Evolutionary conservation across 1,140 invertebrate genomes (phyloP).

Genomic region (Calliphora vicina): DNA sequence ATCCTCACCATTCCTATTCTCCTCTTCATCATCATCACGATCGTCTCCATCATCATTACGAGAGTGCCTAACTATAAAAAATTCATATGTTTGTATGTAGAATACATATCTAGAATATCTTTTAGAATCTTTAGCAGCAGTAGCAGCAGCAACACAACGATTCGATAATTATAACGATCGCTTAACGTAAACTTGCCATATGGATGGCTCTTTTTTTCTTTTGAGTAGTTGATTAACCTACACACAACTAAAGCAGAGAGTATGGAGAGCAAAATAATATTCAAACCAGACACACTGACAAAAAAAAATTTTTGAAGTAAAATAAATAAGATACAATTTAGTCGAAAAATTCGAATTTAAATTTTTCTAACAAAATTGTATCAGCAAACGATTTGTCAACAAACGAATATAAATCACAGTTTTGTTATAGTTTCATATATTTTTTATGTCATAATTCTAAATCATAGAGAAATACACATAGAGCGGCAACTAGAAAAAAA

Average conservation of each 20-base stretch:
- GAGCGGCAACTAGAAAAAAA: too few relatives aligned
- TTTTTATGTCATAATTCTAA: too few relatives aligned
- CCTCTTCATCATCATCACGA: background rate
- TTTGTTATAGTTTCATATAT: too few relatives aligned
- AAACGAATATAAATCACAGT: too few relatives aligned
- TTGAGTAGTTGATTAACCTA: background rate
- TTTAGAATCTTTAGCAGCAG: background rate
- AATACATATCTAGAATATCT: background rate
- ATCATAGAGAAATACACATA: too few relatives aligned
- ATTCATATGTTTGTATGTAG: background rate
- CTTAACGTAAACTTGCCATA: background rate
- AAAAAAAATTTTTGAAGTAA: too few relatives aligned
- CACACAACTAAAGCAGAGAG: background rate
- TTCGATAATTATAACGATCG: conserved; percentile 19
- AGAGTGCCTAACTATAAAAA: background rate
- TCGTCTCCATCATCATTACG: background rate
- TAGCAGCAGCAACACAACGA: background rate
- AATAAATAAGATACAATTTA: too few relatives aligned
- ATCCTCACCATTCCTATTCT: background rate
- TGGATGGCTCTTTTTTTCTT: background rate
- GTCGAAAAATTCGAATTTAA: too few relatives aligned
- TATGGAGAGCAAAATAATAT: background rate
- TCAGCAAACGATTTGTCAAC: too few relatives aligned
- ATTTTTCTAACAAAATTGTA: too few relatives aligned
- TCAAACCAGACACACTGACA: background rate